Evolutionary conservation across 2,113 vertebrate genomes (phyloP).

Genomic region (Glaucomys volans): DNA sequence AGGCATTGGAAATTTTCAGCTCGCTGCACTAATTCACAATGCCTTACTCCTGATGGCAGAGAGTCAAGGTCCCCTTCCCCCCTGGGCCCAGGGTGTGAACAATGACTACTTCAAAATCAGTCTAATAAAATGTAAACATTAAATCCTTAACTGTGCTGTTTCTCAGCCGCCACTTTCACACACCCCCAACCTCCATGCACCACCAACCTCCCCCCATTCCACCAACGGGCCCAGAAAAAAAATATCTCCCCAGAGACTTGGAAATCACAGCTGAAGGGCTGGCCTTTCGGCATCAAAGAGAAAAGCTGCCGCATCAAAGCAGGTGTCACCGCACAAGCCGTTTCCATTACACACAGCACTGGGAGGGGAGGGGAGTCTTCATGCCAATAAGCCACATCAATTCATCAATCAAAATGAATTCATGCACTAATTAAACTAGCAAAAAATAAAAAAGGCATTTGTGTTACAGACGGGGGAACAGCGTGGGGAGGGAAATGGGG

Average conservation of each 20-base stretch:
- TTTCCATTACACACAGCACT: conserved; percentile 26
- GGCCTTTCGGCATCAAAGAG: conserved; percentile 56
- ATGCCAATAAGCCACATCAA: conserved; percentile 67
- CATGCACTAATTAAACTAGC: conserved; percentile 76
- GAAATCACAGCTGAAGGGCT: conserved; percentile 69
- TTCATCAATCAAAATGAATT: conserved; percentile 75
- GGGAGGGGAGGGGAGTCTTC: conserved; percentile 62
- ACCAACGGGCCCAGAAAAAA: conserved; percentile 10
- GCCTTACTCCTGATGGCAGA: conserved; percentile 70
- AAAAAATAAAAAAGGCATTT: conserved; percentile 69
- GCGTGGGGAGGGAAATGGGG: not conserved
- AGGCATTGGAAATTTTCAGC: conserved; percentile 63
- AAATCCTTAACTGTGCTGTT: conserved; percentile 62
- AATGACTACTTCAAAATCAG: conserved; percentile 74
- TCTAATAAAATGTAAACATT: conserved; percentile 69
- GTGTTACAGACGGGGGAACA: conserved; percentile 57
- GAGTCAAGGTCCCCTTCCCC: conserved; percentile 73
- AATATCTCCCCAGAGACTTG: conserved; percentile 32
- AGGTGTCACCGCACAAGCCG: conserved; percentile 68
- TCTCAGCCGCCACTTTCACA: conserved; percentile 61
- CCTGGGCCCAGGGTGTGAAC: conserved; percentile 72
- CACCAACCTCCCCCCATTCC: not conserved
- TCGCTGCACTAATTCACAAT: conserved; percentile 62
- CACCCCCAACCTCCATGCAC: not conserved
- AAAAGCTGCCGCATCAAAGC: conserved; percentile 56